Percentiles rank a stretch among this genome's conserved stretches.
These are phyloP conservation scores for Xanthia togata DNA, from an alignment of 2,888 invertebrate species.

Conservation along the genomic window DNA sequence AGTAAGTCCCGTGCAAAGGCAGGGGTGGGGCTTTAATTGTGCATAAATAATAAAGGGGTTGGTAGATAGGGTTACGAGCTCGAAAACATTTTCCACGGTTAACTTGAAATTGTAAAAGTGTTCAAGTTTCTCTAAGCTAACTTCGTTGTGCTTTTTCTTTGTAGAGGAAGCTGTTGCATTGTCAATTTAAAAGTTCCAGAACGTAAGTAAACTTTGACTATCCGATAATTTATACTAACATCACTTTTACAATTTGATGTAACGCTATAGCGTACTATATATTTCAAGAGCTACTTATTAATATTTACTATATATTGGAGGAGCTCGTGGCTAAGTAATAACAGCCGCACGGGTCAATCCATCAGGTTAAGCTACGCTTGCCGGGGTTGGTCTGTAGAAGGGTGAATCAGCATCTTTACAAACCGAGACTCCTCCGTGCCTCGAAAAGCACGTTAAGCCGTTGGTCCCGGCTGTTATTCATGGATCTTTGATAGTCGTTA, in stretches of 20 bases:
- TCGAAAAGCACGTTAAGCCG: too few relatives aligned
- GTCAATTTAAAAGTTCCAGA: constrained; percentile 9
- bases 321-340: too few relatives aligned
- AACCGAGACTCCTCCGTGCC: too few relatives aligned
- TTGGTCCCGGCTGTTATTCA: too few relatives aligned
- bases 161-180: constrained; percentile 21
- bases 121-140: constrained; percentile 1
- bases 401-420: too few relatives aligned
- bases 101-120: constrained; percentile 15
- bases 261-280: too few relatives aligned
- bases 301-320: too few relatives aligned
- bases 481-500: too few relatives aligned
- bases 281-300: too few relatives aligned
- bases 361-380: too few relatives aligned
- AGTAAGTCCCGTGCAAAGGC: background rate
- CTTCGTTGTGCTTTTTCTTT: constrained; percentile 13
- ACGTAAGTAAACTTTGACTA: background rate
- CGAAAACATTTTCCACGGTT: background rate
- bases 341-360: too few relatives aligned
- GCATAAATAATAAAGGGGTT: constrained; percentile 21
- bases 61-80: background rate
- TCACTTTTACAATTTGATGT: background rate
- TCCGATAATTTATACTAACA: background rate
- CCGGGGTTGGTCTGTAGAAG: too few relatives aligned
- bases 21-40: constrained; percentile 7